Percentiles rank a stretch among this genome's conserved stretches.
These are phyloP conservation scores for Pholis gunnellus DNA, from an alignment of 2,113 vertebrate species.

Conservation along the genomic window DNA sequence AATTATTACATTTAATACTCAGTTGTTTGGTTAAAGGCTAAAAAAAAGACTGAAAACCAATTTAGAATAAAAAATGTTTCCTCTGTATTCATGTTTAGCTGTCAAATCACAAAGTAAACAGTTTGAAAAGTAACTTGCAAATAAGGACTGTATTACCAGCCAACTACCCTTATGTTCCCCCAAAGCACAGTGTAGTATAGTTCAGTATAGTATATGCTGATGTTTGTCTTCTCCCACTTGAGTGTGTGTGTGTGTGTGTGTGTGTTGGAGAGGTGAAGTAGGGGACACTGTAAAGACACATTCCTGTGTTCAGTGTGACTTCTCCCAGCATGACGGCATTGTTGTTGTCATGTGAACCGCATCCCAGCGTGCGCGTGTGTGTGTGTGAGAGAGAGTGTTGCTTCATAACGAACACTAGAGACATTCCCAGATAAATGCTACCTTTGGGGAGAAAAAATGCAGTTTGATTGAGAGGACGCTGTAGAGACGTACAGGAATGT, in stretches of 20 bases:
- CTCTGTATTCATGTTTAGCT: not conserved
- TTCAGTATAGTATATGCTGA: not conserved
- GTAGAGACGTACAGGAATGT: not conserved
- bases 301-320: not conserved
- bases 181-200: not conserved
- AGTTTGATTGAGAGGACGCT: not conserved
- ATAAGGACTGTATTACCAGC: not conserved
- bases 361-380: not conserved
- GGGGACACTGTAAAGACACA: not conserved
- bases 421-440: conserved; percentile 1
- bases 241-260: not conserved
- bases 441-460: not conserved
- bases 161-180: not conserved
- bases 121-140: not conserved
- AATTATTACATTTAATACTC: not conserved
- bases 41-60: not conserved
- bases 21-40: not conserved
- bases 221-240: not conserved
- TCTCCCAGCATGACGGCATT: not conserved
- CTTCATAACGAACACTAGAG: not conserved
- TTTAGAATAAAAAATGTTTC: not conserved
- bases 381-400: not conserved
- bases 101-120: no score
- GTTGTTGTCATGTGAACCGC: conserved; percentile 15
- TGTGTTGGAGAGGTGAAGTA: not conserved